Percentiles rank a stretch among this genome's conserved stretches.
Evolutionary conservation across 37 sponge, comb jelly and placozoan genomes (phyloP).

Genomic region (Haliclona indistincta): DNA sequence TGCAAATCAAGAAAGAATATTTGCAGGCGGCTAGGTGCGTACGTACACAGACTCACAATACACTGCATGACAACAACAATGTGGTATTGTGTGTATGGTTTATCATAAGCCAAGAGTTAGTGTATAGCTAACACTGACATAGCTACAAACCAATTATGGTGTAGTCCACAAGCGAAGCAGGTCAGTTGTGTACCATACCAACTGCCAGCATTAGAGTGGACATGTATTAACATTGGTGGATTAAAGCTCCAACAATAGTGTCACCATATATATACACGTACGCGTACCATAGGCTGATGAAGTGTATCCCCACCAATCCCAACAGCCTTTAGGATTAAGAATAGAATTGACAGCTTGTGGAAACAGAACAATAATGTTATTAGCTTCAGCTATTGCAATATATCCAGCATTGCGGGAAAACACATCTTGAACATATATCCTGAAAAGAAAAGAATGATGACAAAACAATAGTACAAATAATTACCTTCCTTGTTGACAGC

Average conservation of each 20-base stretch:
- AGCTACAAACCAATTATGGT: neutral
- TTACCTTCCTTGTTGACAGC: conserved; percentile 81
- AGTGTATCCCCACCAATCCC: conserved; percentile 76
- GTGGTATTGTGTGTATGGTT: too few relatives aligned
- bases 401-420: conserved; percentile 71
- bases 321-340: conserved; percentile 78
- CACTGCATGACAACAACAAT: neutral
- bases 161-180: neutral
- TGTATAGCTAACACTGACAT: neutral
- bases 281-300: too few relatives aligned
- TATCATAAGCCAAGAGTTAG: neutral
- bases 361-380: conserved; percentile 74
- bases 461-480: neutral
- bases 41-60: neutral
- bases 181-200: conserved; percentile 3
- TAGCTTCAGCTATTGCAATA: conserved; percentile 62
- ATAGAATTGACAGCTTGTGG: conserved; percentile 62
- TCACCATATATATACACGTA: neutral
- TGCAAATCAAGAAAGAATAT: conserved; percentile 1
- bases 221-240: neutral
- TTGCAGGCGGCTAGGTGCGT: neutral
- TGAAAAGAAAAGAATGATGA: neutral
- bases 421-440: conserved; percentile 30
- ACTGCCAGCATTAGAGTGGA: neutral
- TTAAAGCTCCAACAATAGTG: neutral